Percentiles rank a stretch among this genome's conserved stretches.
These are phyloP conservation scores for Xylota segnis DNA, from an alignment of 2,888 invertebrate genomes.

Conservation along the genomic window DNA sequence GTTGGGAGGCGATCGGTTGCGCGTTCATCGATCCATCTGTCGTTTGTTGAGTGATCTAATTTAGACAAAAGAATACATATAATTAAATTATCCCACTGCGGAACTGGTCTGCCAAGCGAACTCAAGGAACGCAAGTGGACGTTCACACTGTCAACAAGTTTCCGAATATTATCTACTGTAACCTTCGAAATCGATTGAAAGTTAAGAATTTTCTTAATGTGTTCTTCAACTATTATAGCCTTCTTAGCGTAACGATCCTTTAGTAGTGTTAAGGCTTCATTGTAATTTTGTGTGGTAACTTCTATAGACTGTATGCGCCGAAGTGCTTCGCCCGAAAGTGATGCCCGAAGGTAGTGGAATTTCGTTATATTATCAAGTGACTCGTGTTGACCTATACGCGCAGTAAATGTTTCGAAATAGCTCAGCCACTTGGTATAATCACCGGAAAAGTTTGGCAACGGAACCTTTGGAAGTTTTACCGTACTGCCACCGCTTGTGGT, in stretches of 20 bases:
- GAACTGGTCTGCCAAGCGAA: constrained; percentile 14
- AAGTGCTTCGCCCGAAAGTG: constrained; percentile 15
- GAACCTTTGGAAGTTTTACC: no score
- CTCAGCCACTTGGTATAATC: constrained; percentile 22
- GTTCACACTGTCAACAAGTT: constrained; percentile 11
- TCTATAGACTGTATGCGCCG: constrained; percentile 21
- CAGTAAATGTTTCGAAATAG: constrained; percentile 3
- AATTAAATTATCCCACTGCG: constrained; percentile 19
- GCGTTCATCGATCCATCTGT: constrained; percentile 33
- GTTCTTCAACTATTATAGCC: constrained; percentile 18
- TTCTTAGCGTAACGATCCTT: constrained; percentile 14
- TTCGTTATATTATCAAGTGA: not conserved
- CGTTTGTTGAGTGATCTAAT: constrained; percentile 7
- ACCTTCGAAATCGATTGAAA: not conserved
- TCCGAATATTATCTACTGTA: constrained; percentile 15
- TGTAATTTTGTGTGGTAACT: constrained; percentile 1
- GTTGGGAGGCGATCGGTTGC: constrained; percentile 7
- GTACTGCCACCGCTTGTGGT: no score
- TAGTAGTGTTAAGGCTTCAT: constrained; percentile 10
- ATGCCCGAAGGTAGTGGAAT: constrained; percentile 10
- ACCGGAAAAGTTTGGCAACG: no score
- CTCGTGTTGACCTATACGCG: not conserved
- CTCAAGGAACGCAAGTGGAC: no score
- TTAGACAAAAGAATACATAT: constrained; percentile 30
- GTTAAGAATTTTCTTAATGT: constrained; percentile 15